A percentile compares a stretch with the other conserved stretches of the same genome.
These are phyloP conservation scores for Rousettus leschenaultii DNA, from an alignment of 2,113 vertebrate species.

Conservation along the genomic window DNA sequence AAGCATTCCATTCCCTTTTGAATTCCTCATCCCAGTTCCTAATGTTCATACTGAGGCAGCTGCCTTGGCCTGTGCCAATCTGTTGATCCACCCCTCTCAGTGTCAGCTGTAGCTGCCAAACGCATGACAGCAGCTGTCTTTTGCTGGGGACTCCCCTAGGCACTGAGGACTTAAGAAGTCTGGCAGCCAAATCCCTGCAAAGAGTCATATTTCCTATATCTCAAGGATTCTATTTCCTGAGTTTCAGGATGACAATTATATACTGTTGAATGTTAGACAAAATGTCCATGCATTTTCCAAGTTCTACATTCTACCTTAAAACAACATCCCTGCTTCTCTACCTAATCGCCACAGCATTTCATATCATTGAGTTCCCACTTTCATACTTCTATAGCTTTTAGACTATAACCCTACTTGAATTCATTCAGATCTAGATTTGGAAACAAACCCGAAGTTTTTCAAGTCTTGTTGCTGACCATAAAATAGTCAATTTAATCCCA, in stretches of 20 bases:
- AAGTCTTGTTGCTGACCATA: not conserved
- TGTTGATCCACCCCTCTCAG: not conserved
- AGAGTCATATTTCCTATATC: not conserved
- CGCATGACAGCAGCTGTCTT: not conserved
- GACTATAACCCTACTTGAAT: not conserved
- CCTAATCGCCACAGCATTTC: not conserved
- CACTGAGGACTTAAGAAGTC: not conserved
- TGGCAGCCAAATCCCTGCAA: not conserved
- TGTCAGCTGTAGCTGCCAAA: not conserved
- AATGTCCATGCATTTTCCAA: not conserved
- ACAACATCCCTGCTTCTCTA: not conserved
- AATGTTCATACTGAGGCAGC: not conserved
- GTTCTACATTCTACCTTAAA: not conserved
- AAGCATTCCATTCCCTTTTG: not conserved
- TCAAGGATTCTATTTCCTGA: not conserved
- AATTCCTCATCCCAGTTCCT: not conserved
- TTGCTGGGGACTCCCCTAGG: not conserved
- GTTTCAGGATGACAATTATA: not conserved
- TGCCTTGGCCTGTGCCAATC: not conserved
- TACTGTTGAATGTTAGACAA: not conserved
- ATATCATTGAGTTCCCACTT: not conserved
- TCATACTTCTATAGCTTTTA: not conserved
- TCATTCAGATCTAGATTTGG: not conserved
- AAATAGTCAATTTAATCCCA: not conserved
- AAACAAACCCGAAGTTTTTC: not conserved